A percentile compares a stretch with the other conserved stretches of the same genome.
phyloP scores from a whole-genome alignment of 2,888 invertebrate genomes.

The Volucella inflata region DNA sequence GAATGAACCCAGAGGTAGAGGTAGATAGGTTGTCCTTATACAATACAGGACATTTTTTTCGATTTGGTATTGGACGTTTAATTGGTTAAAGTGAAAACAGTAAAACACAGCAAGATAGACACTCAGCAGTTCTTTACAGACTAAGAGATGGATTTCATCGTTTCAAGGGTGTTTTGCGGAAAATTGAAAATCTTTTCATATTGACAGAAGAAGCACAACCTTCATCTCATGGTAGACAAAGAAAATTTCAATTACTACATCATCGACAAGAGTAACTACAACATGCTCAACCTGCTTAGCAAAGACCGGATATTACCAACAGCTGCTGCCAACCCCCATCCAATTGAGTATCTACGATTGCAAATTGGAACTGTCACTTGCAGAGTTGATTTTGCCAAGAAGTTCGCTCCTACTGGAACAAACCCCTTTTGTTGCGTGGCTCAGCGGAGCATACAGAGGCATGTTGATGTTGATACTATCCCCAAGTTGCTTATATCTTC shows the following conservation, averaged over 20 bases:
- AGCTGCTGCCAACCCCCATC: constrained; percentile 2
- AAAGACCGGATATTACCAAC: constrained; percentile 28
- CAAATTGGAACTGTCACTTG: constrained; percentile 57
- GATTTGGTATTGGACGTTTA: constrained; percentile 27
- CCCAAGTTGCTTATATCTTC: constrained; percentile 9
- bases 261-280: neutral
- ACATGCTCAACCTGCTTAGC: too few relatives aligned
- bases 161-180: too few relatives aligned
- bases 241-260: constrained; percentile 7
- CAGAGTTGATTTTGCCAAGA: constrained; percentile 14
- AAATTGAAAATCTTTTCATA: too few relatives aligned
- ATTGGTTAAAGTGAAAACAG: constrained; percentile 16
- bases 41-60: constrained; percentile 21
- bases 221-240: neutral
- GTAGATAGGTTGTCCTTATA: constrained; percentile 14
- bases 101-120: too few relatives aligned
- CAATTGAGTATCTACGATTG: constrained; percentile 33
- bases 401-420: neutral
- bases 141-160: too few relatives aligned
- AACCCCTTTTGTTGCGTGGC: neutral
- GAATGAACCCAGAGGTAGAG: constrained; percentile 12
- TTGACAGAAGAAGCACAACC: neutral
- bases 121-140: too few relatives aligned
- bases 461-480: constrained; percentile 51
- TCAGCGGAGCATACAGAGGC: neutral